Percentiles rank a stretch among this genome's conserved stretches.
phyloP scores from a whole-genome alignment of 2,113 vertebrate species.

The Thryonomys swinderianus region DNA sequence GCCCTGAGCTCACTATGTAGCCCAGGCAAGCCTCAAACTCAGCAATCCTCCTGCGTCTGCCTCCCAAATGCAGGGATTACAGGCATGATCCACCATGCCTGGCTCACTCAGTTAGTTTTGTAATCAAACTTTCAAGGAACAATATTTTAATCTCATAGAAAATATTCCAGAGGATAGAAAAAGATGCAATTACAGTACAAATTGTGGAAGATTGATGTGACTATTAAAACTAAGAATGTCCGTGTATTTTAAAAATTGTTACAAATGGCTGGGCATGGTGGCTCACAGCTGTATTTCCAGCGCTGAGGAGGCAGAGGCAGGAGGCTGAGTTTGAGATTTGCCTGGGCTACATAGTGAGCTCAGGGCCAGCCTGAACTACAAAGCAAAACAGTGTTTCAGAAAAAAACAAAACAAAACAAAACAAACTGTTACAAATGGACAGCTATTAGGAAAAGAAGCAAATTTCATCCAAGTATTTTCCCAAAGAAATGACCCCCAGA shows the following conservation, averaged over 20 bases:
- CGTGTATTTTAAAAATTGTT: background rate
- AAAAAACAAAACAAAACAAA: too few species aligned
- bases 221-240: conserved; percentile 10
- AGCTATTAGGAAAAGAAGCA: background rate
- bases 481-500: background rate
- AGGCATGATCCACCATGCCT: background rate
- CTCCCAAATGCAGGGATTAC: background rate
- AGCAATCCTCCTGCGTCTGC: background rate
- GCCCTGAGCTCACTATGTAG: background rate
- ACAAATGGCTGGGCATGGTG: background rate
- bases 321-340: too few species aligned
- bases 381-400: too few species aligned
- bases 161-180: conserved; percentile 28
- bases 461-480: background rate
- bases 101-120: background rate
- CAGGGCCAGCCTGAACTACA: too few species aligned
- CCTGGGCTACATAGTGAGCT: too few species aligned
- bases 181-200: background rate
- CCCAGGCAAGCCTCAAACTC: background rate
- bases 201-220: conserved; percentile 18
- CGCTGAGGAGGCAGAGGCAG: too few species aligned
- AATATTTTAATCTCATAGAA: background rate
- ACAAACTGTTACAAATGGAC: background rate
- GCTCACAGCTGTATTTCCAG: too few species aligned
- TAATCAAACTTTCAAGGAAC: conserved; percentile 51